phyloP scores from a whole-genome alignment of 2,888 invertebrate genomes.

The Adineta ricciae region DNA sequence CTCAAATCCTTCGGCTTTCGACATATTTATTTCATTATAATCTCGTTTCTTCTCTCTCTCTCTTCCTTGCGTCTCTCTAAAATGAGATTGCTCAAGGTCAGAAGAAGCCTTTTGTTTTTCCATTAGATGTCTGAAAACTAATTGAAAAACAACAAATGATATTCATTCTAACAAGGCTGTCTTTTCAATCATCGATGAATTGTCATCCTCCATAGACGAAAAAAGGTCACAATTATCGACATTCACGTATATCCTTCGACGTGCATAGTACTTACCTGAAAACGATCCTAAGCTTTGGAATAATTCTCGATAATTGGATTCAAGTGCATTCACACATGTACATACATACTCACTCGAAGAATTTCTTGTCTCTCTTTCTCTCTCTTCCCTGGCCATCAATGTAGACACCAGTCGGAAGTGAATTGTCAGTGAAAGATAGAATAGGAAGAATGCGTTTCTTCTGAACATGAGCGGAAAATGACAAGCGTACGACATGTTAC shows the following conservation, averaged over 20 bases:
- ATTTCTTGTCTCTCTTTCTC: neutral
- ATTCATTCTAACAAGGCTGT: neutral
- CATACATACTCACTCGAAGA: neutral
- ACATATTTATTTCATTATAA: neutral
- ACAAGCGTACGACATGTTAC: neutral
- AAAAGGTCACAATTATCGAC: neutral
- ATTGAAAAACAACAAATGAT: neutral
- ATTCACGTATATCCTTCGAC: no score
- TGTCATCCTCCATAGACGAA: neutral
- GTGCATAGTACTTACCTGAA: neutral
- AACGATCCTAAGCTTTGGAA: neutral
- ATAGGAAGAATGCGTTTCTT: neutral
- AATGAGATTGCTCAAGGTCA: neutral
- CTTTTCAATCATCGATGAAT: neutral
- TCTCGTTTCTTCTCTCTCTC: neutral
- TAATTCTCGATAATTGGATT: neutral
- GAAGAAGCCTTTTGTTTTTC: neutral
- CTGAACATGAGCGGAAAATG: neutral
- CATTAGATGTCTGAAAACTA: neutral
- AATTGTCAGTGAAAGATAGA: neutral
- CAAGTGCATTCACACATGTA: neutral
- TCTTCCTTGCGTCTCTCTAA: neutral
- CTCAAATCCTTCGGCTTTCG: neutral
- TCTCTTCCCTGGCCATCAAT: neutral
- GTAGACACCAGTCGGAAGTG: neutral